Evolutionary conservation across 2,797 vertebrate genomes (phyloP).

Genomic region (Apodemus agrarius): DNA sequence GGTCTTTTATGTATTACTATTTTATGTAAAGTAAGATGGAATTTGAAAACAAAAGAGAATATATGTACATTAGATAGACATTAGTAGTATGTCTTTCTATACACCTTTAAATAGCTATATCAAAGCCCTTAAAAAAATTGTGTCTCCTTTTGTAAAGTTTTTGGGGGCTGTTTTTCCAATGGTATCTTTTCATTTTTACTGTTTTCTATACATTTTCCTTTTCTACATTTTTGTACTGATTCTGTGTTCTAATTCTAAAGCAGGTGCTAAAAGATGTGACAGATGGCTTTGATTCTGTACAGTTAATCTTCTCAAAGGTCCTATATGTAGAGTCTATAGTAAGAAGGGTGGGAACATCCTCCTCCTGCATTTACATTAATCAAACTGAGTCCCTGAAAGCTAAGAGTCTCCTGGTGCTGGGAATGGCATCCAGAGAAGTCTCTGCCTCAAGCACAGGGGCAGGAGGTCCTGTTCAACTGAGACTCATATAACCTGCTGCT

Average conservation of each 20-base stretch:
- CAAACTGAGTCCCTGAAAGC: conserved; percentile 39
- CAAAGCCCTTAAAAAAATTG: conserved; percentile 44
- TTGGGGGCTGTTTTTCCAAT: background rate
- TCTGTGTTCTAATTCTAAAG: conserved; percentile 28
- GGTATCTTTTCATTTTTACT: conserved; percentile 49
- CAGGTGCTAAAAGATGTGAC: conserved; percentile 12
- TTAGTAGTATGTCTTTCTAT: background rate
- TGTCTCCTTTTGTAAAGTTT: conserved; percentile 8
- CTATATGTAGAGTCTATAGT: conserved; percentile 38
- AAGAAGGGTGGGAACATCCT: background rate
- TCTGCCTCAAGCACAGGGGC: conserved; percentile 67
- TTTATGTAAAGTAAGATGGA: conserved; percentile 33
- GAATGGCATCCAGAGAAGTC: conserved; percentile 65
- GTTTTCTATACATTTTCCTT: conserved; percentile 17
- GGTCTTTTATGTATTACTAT: conserved; percentile 47
- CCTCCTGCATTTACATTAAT: conserved; percentile 65
- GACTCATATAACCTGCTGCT: conserved; percentile 68
- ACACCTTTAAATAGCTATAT: conserved; percentile 12
- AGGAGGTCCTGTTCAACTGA: conserved; percentile 64
- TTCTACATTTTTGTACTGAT: background rate
- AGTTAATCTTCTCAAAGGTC: conserved; percentile 54
- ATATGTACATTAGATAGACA: background rate
- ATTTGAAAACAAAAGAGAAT: conserved; percentile 18
- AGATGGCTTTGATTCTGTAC: background rate
- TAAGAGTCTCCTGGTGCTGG: conserved; percentile 30